Percentiles rank a stretch among this genome's conserved stretches.
phyloP scores from a whole-genome alignment of 1,140 invertebrate genomes.

The Bombus fervidus region DNA sequence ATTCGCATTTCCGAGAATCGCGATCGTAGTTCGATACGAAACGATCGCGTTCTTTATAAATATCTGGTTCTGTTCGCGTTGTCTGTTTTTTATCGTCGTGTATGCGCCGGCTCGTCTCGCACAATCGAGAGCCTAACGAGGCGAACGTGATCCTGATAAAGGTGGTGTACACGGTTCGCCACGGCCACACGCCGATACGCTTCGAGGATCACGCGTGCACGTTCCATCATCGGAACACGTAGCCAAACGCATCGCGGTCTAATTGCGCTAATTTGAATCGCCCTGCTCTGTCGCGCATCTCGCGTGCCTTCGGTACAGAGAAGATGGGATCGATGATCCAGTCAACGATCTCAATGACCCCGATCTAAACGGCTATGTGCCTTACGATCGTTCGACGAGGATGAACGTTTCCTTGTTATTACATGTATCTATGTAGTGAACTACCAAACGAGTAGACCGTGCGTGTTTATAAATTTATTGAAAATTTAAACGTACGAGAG shows the following conservation, averaged over 20 bases:
- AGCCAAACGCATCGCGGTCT: conserved; percentile 24
- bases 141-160: conserved; percentile 50
- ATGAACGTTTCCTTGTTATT: neutral
- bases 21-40: conserved; percentile 25
- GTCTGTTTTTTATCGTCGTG: conserved; percentile 42
- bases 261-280: conserved; percentile 46
- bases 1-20: conserved; percentile 36
- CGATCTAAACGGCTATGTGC: neutral
- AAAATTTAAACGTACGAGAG: too few relatives aligned
- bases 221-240: conserved; percentile 29
- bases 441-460: too few relatives aligned
- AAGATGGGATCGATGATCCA: neutral
- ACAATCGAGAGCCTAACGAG: conserved; percentile 51
- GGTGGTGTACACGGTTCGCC: conserved; percentile 6
- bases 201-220: conserved; percentile 16
- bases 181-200: conserved; percentile 8
- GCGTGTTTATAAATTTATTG: too few relatives aligned
- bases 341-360: neutral
- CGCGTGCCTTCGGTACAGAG: neutral
- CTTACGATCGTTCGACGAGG: neutral
- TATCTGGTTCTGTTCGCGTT: conserved; percentile 39
- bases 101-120: conserved; percentile 30
- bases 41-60: conserved; percentile 47
- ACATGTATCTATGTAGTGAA: neutral
- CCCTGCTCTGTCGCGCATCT: conserved; percentile 4